Conservation (phyloP, 2,113 vertebrate genomes). For the Turnix velox region DNA sequence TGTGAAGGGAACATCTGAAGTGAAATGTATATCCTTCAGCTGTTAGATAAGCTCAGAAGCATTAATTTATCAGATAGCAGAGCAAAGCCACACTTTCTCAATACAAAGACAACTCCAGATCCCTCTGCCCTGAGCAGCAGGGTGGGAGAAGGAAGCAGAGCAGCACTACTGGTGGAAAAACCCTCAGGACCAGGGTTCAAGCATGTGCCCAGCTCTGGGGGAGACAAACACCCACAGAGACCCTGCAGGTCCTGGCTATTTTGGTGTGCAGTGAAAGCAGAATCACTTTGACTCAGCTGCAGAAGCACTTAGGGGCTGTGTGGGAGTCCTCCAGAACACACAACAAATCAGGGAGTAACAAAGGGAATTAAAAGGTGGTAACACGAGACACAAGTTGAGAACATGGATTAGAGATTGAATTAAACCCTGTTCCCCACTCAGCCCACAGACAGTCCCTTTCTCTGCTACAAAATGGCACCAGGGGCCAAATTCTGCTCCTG, state of each 20-base stretch:
- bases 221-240: neutral
- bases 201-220: neutral
- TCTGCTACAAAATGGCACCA: neutral
- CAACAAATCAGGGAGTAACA: constrained; percentile 52
- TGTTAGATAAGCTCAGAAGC: neutral
- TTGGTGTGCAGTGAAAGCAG: neutral
- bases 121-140: neutral
- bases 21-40: neutral
- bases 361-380: constrained; percentile 38
- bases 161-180: neutral
- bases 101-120: neutral
- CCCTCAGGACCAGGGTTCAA: neutral
- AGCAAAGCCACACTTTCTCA: neutral
- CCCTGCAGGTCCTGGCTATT: rapidly evolving
- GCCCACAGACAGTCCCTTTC: neutral
- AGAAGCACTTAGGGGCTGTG: constrained; percentile 32
- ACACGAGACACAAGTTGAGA: neutral
- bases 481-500: neutral
- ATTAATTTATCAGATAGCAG: neutral
- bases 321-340: constrained; percentile 17
- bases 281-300: constrained; percentile 9
- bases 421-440: neutral
- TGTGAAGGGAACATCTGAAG: neutral
- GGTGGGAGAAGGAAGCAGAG: neutral
- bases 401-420: neutral